Evolutionary conservation across 2,797 vertebrate genomes (phyloP).

Genomic region (Mycteria americana): DNA sequence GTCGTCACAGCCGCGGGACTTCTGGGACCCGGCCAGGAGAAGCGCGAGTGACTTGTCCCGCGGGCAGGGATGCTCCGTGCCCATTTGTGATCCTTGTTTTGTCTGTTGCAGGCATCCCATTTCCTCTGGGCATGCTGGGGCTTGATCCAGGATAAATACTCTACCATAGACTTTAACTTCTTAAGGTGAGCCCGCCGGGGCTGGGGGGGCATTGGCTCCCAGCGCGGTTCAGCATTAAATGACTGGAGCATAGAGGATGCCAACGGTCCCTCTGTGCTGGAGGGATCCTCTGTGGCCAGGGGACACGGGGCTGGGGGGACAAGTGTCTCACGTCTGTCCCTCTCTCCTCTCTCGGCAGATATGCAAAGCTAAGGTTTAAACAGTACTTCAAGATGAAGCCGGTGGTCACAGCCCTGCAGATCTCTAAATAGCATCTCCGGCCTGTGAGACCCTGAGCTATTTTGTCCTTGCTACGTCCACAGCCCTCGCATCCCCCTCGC

Average conservation of each 20-base stretch:
- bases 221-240: fast-evolving
- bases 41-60: fast-evolving
- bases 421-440: constrained; percentile 80
- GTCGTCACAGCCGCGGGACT: not conserved
- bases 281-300: not conserved
- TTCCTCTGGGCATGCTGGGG: constrained; percentile 98
- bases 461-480: constrained; percentile 9
- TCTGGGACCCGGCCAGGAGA: not conserved
- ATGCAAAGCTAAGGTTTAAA: constrained; percentile 92
- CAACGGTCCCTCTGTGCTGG: fast-evolving
- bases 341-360: constrained; percentile 74
- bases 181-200: constrained; percentile 81
- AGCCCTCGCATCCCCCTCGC: not conserved
- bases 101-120: constrained; percentile 86
- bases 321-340: not conserved
- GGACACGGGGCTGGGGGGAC: not conserved
- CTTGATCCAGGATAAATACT: constrained; percentile 95
- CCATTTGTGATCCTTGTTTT: not conserved
- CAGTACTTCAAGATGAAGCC: constrained; percentile 96
- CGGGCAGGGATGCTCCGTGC: fast-evolving
- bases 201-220: not conserved
- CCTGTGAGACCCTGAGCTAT: not conserved
- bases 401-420: constrained; percentile 83
- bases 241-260: not conserved
- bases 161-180: constrained; percentile 95